Percentiles rank a stretch among this genome's conserved stretches.
Conservation (phyloP, 2,113 vertebrate genomes). For the Diphyllodes magnificus region DNA sequence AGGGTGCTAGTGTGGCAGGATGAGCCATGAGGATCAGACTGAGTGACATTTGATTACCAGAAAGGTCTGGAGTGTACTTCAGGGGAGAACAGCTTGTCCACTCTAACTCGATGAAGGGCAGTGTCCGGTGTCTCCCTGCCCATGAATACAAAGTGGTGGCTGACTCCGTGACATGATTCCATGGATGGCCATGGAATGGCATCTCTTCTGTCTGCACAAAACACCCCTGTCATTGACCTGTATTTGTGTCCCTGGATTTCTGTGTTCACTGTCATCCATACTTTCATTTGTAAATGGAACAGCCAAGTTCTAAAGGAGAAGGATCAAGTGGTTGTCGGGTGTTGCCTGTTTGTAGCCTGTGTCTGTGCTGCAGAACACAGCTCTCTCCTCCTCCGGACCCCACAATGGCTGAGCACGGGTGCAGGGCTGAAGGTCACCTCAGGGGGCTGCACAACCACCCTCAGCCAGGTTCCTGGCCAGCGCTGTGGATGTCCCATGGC, state of each 20-base stretch:
- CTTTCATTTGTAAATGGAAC: background rate
- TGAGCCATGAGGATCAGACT: background rate
- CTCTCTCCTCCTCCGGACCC: background rate
- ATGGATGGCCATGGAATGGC: background rate
- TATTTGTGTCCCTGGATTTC: background rate
- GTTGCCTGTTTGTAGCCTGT: background rate
- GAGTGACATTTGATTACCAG: background rate
- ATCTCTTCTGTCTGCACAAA: background rate
- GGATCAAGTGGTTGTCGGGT: rapidly evolving
- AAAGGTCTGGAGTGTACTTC: background rate
- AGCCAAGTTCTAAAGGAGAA: background rate
- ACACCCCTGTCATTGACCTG: background rate
- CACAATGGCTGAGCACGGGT: rapidly evolving
- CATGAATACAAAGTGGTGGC: background rate
- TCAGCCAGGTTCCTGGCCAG: no score
- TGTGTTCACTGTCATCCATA: background rate
- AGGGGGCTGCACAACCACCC: background rate
- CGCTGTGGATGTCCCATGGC: rapidly evolving
- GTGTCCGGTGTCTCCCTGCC: background rate
- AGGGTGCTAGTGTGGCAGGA: background rate
- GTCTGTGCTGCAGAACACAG: background rate
- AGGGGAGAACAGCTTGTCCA: background rate
- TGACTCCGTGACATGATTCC: background rate
- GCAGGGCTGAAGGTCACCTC: background rate
- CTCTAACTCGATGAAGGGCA: background rate